Evolutionary conservation across 2,113 vertebrate genomes (phyloP).

Genomic region (Neolamprologus modestus): DNA sequence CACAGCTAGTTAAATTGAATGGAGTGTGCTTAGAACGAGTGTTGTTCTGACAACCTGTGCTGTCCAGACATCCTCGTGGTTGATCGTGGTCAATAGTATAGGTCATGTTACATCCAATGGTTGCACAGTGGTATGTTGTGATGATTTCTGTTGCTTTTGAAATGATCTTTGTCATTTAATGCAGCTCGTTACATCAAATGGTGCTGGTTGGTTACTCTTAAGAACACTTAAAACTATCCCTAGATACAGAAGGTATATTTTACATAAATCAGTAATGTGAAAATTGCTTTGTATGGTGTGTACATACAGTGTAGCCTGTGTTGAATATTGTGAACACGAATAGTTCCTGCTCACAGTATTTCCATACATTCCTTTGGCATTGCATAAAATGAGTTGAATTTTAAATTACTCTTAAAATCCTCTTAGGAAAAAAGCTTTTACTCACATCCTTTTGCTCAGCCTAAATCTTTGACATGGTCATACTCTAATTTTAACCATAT

Average conservation of each 20-base stretch:
- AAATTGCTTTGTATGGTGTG: constrained; percentile 35
- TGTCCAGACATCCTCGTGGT: background rate
- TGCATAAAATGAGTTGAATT: background rate
- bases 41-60: constrained; percentile 1
- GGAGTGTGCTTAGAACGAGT: constrained; percentile 10
- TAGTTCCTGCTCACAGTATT: background rate
- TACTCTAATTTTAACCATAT: background rate
- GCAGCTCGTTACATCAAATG: background rate
- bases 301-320: constrained; percentile 12
- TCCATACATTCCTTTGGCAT: constrained; percentile 1
- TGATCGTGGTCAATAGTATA: background rate
- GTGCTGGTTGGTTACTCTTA: constrained; percentile 32
- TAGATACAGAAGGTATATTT: constrained; percentile 22
- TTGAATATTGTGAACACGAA: constrained; percentile 13
- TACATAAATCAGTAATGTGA: constrained; percentile 44
- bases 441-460: background rate
- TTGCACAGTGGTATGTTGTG: background rate
- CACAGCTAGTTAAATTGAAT: background rate
- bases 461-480: background rate
- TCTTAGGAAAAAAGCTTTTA: background rate
- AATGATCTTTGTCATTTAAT: background rate
- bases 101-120: background rate
- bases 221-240: constrained; percentile 11
- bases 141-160: background rate
- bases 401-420: constrained; percentile 13